Evolutionary conservation across 2,113 vertebrate species (phyloP), one percentile per base, ranked within the genome.

Genomic region (Pangasianodon hypophthalmus): DNA sequence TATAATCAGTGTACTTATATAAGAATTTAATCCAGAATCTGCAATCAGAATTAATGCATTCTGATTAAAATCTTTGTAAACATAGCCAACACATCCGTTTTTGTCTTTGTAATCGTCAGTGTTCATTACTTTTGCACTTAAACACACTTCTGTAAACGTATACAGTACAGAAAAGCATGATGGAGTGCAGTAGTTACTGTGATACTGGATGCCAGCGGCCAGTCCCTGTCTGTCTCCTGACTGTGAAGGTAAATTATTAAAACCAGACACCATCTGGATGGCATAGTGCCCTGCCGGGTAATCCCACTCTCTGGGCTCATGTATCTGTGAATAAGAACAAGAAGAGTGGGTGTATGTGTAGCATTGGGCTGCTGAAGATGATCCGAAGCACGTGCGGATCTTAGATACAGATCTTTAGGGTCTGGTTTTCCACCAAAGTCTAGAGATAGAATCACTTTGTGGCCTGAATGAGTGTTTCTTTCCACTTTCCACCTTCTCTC

Each of bases 211-310:
- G 58, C 9, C 19, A 29, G 19, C 13, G 21, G 87, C 13, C 64
- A 11, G 14, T 18, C 21, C 19, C 13, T 81, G 84, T 46, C 75
- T 64, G 32, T 82, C 86, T 88, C 50, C 46, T 62, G 44, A 71
- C 48, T 64, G 69, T 26, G 21, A 18, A 69, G 32, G 80, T 90
- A 58, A 90, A 88, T 90, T 71, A 90, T 88, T 90, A 84, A 90
- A 75, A 54, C 69, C 86, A 84, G 86, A 58, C 79, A 77, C 79
- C 89, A 90, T 87, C 89, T 88, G 83, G 62, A 62, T 71, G 87
- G 87, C 83, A 46, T 64, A 1, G 60, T 21, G 21, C 87, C 86
- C 71, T 80, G 82, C 62, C 7, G 48, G 37, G 83, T 86, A 82
- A 86, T 80, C 83, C 73, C 87, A 85, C 86, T 69, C 80, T 52